phyloP scores from a whole-genome alignment of 2,888 invertebrate species.

The Girardia tigrina region DNA sequence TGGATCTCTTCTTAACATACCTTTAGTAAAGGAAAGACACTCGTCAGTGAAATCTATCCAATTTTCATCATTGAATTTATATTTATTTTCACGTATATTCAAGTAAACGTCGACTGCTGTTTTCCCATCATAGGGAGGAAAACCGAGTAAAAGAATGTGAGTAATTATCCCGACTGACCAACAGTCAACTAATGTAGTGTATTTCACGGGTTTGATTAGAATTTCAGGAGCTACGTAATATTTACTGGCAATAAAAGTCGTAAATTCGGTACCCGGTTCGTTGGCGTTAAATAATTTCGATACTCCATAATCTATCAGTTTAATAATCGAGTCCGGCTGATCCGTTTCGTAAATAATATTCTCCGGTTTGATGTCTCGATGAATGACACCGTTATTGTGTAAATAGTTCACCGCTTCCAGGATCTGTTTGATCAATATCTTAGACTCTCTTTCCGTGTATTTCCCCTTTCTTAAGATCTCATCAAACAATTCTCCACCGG shows the following conservation, averaged over 20 bases:
- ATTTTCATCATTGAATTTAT: not conserved
- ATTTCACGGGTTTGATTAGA: not conserved
- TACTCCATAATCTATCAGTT: not conserved
- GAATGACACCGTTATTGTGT: not conserved
- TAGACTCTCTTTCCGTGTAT: not conserved
- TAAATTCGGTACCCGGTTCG: not conserved
- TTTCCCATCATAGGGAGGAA: not conserved
- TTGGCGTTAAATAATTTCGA: not conserved
- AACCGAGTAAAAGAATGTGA: not conserved
- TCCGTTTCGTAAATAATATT: not conserved
- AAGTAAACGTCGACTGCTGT: not conserved
- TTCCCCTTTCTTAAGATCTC: not conserved
- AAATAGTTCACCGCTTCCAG: not conserved
- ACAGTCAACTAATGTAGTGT: not conserved
- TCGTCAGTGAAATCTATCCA: not conserved
- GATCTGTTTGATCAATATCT: not conserved
- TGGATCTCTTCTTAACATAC: not conserved
- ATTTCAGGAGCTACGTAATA: slow-evolving; percentile 1
- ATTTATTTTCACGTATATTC: not conserved
- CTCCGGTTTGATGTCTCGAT: not conserved
- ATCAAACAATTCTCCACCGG: not conserved
- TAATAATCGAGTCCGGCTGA: not conserved
- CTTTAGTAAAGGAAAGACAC: not conserved
- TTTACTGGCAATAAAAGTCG: slow-evolving; percentile 1
- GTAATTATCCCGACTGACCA: not conserved